These are phyloP conservation scores for Sardinella longiceps DNA, from an alignment of 2,797 vertebrate genomes.

Conservation along the genomic window DNA sequence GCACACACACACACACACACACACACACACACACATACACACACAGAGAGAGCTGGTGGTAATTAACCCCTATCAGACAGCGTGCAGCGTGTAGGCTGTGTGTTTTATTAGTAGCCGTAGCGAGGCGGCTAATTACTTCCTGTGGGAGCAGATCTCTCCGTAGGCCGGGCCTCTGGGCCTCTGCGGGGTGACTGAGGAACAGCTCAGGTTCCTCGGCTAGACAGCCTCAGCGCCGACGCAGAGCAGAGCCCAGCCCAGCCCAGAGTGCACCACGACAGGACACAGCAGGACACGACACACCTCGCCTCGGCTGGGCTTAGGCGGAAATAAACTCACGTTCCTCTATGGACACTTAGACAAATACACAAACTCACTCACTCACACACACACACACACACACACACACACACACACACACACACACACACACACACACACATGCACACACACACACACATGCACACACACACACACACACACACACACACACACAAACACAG, in stretches of 20 bases:
- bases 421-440: neutral
- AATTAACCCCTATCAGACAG: slow-evolving; percentile 57
- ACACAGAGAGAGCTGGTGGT: slow-evolving; percentile 47
- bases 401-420: neutral
- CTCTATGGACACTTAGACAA: neutral
- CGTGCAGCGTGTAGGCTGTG: slow-evolving; percentile 71
- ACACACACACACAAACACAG: neutral
- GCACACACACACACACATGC: neutral
- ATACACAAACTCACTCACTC: neutral
- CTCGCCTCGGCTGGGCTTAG: neutral
- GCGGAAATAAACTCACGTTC: too few relatives aligned
- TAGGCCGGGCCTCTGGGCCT: slow-evolving; percentile 13
- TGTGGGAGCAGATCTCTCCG: slow-evolving; percentile 70
- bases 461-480: neutral
- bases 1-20: too few relatives aligned
- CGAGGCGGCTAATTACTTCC: slow-evolving; percentile 80
- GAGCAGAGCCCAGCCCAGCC: neutral
- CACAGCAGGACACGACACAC: neutral
- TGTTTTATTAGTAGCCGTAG: slow-evolving; percentile 78
- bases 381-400: neutral
- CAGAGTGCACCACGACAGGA: neutral
- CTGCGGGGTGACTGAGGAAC: neutral
- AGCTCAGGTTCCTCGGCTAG: neutral
- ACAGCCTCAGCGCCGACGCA: too few relatives aligned
- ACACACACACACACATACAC: slow-evolving; percentile 43